Conservation (phyloP, 1,140 invertebrate species). For the Dermatophagoides farinae region DNA sequence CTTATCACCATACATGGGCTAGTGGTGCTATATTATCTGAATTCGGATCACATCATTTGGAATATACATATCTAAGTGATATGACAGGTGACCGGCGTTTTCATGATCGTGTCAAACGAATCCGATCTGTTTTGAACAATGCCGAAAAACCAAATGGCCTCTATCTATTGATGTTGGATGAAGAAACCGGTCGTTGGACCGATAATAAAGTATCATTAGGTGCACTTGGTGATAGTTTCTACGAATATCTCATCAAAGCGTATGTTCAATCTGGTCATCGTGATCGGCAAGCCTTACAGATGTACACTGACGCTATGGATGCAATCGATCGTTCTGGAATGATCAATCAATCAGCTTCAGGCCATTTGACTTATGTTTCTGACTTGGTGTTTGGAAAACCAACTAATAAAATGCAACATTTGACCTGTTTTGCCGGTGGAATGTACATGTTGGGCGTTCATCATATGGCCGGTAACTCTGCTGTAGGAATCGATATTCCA, state of each 20-base stretch:
- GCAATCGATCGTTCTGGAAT: slow-evolving; percentile 32
- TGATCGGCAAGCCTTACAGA: slow-evolving; percentile 59
- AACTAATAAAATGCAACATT: slow-evolving; percentile 96
- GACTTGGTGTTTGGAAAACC: slow-evolving; percentile 77
- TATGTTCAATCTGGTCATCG: slow-evolving; percentile 68
- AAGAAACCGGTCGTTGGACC: slow-evolving; percentile 72
- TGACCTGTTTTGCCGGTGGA: slow-evolving; percentile 89
- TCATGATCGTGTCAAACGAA: slow-evolving; percentile 50
- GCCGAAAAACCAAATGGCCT: slow-evolving; percentile 73
- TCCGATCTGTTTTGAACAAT: slow-evolving; percentile 52
- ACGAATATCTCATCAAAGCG: slow-evolving; percentile 90
- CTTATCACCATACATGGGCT: slow-evolving; percentile 92
- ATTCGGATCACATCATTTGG: slow-evolving; percentile 85
- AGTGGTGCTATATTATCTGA: slow-evolving; percentile 91
- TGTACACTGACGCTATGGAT: slow-evolving; percentile 83
- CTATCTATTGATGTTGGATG: slow-evolving; percentile 94
- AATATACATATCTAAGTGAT: slow-evolving; percentile 84
- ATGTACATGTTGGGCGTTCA: slow-evolving; percentile 75
- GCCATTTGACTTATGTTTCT: slow-evolving; percentile 69
- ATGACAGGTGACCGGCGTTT: slow-evolving; percentile 80
- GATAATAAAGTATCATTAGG: slow-evolving; percentile 61
- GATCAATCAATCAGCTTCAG: slow-evolving; percentile 48
- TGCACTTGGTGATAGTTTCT: slow-evolving; percentile 91
- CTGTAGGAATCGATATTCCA: slow-evolving; percentile 35
- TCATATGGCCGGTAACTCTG: slow-evolving; percentile 31